A percentile compares a stretch with the other conserved stretches of the same genome.
phyloP scores from a whole-genome alignment of 1,140 invertebrate genomes.

The Drosophila lowei region DNA sequence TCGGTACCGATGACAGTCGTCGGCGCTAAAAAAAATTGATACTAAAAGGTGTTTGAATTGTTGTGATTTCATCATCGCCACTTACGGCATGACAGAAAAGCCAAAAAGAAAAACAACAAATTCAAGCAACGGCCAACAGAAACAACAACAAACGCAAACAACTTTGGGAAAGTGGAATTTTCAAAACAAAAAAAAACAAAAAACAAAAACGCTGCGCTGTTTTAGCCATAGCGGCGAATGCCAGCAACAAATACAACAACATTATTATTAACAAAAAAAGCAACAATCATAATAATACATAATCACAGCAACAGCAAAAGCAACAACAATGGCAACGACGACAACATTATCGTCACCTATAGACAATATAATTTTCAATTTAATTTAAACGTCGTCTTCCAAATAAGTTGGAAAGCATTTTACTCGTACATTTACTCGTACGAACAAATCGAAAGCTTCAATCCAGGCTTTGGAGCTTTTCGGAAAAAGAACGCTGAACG shows the following conservation, averaged over 20 bases:
- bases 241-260: conserved; percentile 58
- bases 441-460: conserved; percentile 6
- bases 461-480: neutral
- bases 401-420: conserved; percentile 34
- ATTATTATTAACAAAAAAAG: conserved; percentile 66
- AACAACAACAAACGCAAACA: conserved; percentile 36
- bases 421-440: neutral
- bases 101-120: conserved; percentile 56
- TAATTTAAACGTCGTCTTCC: conserved; percentile 70
- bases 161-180: conserved; percentile 78
- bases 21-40: conserved; percentile 73
- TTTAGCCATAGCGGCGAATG: conserved; percentile 51
- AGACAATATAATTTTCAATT: conserved; percentile 79
- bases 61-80: conserved; percentile 80
- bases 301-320: conserved; percentile 42
- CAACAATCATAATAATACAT: conserved; percentile 56
- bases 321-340: conserved; percentile 20
- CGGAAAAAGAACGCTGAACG: neutral
- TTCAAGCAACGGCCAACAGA: conserved; percentile 22
- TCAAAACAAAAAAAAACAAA: conserved; percentile 30
- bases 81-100: conserved; percentile 77
- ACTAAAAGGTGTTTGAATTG: conserved; percentile 81
- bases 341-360: conserved; percentile 79
- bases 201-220: conserved; percentile 36
- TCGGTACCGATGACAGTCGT: conserved; percentile 42